Percentiles rank a stretch among this genome's conserved stretches.
These are phyloP conservation scores for Dicyrtoma fusca DNA, from an alignment of 2,888 invertebrate genomes.

Conservation along the genomic window DNA sequence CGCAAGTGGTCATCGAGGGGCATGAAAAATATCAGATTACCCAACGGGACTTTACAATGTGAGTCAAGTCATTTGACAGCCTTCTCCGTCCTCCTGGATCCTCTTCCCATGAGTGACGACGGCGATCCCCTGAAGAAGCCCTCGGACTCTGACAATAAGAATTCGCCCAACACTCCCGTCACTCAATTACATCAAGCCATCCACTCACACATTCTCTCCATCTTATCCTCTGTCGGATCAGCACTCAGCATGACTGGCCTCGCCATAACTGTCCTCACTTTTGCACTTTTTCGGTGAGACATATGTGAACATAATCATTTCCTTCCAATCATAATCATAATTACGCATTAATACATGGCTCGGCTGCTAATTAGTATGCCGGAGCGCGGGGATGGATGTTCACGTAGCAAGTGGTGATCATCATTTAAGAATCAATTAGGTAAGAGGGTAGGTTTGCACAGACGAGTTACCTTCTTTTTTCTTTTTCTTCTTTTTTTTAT, in stretches of 20 bases:
- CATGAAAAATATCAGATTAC: conserved; percentile 53
- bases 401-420: not conserved
- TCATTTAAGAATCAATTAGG: too few species aligned
- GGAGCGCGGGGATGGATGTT: not conserved
- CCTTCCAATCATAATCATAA: not conserved
- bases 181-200: conserved; percentile 32
- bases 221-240: conserved; percentile 62
- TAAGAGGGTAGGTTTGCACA: too few species aligned
- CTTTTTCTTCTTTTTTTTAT: too few species aligned
- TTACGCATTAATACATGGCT: not conserved
- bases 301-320: conserved; percentile 25
- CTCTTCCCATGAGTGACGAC: conserved; percentile 55
- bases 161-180: not conserved
- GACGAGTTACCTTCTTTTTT: too few species aligned
- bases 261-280: conserved; percentile 61
- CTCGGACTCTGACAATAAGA: conserved; percentile 29
- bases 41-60: conserved; percentile 56
- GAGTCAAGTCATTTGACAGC: conserved; percentile 60
- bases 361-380: not conserved
- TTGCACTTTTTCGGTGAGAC: conserved; percentile 61
- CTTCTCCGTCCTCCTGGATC: conserved; percentile 60
- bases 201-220: conserved; percentile 60
- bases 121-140: conserved; percentile 29
- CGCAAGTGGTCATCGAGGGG: conserved; percentile 58
- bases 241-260: conserved; percentile 62